phyloP scores from a whole-genome alignment of 2,888 invertebrate species.

The Operophtera brumata region DNA sequence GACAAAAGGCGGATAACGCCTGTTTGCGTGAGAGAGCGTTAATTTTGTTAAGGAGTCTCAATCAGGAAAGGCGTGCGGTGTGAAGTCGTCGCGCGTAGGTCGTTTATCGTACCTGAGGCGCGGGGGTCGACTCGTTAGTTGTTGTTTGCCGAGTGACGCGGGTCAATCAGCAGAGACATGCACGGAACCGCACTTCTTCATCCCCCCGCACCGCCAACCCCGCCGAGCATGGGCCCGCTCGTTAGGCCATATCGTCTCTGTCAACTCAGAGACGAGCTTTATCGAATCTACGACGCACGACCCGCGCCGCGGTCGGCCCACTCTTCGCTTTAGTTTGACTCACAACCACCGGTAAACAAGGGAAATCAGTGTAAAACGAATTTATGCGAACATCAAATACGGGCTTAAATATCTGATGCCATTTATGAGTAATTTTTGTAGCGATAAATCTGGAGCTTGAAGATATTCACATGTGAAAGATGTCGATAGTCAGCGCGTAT shows the following conservation, averaged over 20 bases:
- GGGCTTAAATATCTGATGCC: constrained; percentile 40
- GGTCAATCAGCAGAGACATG: constrained; percentile 81
- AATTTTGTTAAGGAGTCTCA: constrained; percentile 79
- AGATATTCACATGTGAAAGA: constrained; percentile 27
- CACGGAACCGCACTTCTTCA: constrained; percentile 81
- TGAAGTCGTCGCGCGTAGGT: constrained; percentile 65
- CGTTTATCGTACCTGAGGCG: constrained; percentile 75
- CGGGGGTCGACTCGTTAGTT: constrained; percentile 79
- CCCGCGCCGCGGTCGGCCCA: constrained; percentile 74
- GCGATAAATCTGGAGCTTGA: constrained; percentile 26
- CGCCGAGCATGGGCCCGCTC: constrained; percentile 53
- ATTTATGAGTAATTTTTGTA: constrained; percentile 29
- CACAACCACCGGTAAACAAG: constrained; percentile 76
- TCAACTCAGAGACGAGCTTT: constrained; percentile 79
- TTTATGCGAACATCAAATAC: constrained; percentile 65
- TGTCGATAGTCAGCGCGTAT: constrained; percentile 26
- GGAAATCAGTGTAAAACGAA: constrained; percentile 76
- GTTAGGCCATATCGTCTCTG: constrained; percentile 78
- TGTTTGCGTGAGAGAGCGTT: constrained; percentile 75
- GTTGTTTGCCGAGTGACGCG: constrained; percentile 81
- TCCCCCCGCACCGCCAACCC: constrained; percentile 51
- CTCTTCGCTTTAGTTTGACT: constrained; percentile 73
- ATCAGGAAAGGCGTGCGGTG: constrained; percentile 66
- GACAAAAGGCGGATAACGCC: constrained; percentile 73
- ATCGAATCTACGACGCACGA: constrained; percentile 81